These are phyloP conservation scores for Acrossocheilus wenchowensis DNA, from an alignment of 2,797 vertebrate genomes.

Conservation along the genomic window DNA sequence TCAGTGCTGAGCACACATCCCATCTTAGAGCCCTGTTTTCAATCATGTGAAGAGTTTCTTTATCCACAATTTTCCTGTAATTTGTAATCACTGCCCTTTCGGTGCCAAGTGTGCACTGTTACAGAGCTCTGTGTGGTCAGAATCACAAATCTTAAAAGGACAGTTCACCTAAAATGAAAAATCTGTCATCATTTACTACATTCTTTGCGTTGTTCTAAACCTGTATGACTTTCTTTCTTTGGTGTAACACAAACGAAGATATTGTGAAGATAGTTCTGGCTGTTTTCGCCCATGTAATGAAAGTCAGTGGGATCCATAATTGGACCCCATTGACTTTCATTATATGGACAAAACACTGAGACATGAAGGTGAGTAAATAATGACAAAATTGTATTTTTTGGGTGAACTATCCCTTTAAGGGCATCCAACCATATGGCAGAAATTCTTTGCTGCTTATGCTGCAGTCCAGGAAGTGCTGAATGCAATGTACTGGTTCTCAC, in stretches of 20 bases:
- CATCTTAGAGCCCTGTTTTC: conserved; percentile 1
- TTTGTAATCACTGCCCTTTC: background rate
- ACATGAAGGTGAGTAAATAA: background rate
- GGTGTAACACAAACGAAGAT: background rate
- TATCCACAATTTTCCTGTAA: background rate
- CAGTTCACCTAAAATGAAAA: background rate
- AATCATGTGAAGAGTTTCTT: conserved; percentile 11
- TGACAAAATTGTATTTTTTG: background rate
- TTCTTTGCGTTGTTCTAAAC: background rate
- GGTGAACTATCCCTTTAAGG: background rate
- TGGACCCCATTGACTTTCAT: background rate
- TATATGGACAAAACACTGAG: background rate
- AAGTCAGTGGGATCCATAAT: background rate
- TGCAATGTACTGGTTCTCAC: background rate
- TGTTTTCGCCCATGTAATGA: background rate
- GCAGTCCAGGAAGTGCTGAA: background rate
- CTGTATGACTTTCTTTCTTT: background rate
- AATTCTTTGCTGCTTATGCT: background rate
- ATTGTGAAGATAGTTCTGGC: background rate
- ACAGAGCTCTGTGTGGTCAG: background rate
- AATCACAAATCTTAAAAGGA: background rate
- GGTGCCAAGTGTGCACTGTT: background rate
- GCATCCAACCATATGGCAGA: background rate
- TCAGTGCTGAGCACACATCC: conserved; percentile 13
- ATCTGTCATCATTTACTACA: background rate